Conservation (phyloP, 1,140 invertebrate genomes). For the Sinonovacula constricta region DNA sequence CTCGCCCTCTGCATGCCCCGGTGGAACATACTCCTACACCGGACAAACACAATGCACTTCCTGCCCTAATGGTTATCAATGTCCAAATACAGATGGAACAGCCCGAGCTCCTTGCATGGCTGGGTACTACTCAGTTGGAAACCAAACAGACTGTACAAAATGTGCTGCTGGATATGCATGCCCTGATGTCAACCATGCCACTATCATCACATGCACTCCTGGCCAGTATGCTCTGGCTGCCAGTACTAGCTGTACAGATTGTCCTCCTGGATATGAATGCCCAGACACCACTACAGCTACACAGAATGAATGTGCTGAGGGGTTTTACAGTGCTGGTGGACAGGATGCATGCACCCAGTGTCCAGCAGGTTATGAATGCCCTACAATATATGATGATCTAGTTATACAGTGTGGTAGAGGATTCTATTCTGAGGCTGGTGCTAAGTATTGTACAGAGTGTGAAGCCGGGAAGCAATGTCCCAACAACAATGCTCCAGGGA, state of each 20-base stretch:
- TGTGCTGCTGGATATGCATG: constrained; percentile 72
- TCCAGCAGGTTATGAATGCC: constrained; percentile 73
- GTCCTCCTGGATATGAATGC: constrained; percentile 74
- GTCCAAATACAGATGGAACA: constrained; percentile 64
- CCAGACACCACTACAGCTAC: constrained; percentile 57
- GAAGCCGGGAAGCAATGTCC: constrained; percentile 72
- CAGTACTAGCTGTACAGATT: constrained; percentile 65
- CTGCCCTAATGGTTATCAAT: constrained; percentile 68
- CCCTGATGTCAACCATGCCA: constrained; percentile 61
- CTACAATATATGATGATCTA: constrained; percentile 62
- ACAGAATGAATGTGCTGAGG: constrained; percentile 62
- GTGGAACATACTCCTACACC: constrained; percentile 60
- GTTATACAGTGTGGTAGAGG: constrained; percentile 64
- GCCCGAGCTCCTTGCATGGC: constrained; percentile 62
- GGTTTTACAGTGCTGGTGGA: constrained; percentile 67
- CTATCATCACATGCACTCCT: constrained; percentile 57
- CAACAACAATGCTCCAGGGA: constrained; percentile 55
- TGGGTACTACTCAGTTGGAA: constrained; percentile 61
- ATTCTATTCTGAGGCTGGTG: constrained; percentile 64
- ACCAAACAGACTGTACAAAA: constrained; percentile 61
- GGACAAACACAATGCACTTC: constrained; percentile 57
- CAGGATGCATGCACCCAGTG: constrained; percentile 65
- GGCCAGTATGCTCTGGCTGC: constrained; percentile 66
- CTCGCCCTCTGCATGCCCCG: constrained; percentile 22
- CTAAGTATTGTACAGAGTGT: constrained; percentile 67